Evolutionary conservation across 2,797 vertebrate species (phyloP), one percentile per base, ranked within the genome.

Genomic region (Malurus splendens): DNA sequence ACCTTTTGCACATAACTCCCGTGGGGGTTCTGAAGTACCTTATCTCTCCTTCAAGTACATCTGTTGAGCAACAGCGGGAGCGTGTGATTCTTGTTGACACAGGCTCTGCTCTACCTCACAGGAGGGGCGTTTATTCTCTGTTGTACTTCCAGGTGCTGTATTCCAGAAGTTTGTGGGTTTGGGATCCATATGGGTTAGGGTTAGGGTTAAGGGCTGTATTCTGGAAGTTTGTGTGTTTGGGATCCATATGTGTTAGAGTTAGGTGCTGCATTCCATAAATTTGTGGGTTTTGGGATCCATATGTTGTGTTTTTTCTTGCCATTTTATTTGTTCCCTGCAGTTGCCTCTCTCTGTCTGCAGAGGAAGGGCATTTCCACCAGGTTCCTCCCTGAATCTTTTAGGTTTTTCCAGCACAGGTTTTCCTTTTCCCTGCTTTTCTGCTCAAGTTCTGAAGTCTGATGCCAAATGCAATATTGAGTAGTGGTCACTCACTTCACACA

Each of bases 31-130:
- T 72, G 18, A 64, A 83, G 87, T 51, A 55, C 27, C 86, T 93
- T 84, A 71, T 84, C 83, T 89, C 32, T 7, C 17, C 57, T 82
- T 86, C 87, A 80, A 88, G 90, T 93, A 65, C 82, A 48, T 68
- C 68, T 90, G 68, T 89, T 93, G 78, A 59, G 68, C 89, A 91
- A 88, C 76, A 92, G 56, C 36, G 72, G 11, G 27, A 92, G 72
- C 10, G 19, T 42, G 38, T 91, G 73, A 92, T 93, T 91, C 80
- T 36, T 81, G 65, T 90, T 94, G 94, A 85, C 72, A 39, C 15
- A 45, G 36, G 61, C 57, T 84, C 27, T 68, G 68, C 38, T 89
- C 27, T 73, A 33, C 79, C 78, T 94, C 87, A 36, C 80, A 66
- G 55, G 56, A 65, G 45, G 23, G 32, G 45, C 18, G 8, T 47